Conservation (phyloP, 2,888 invertebrate species). For the Hydropsyche betteni region DNA sequence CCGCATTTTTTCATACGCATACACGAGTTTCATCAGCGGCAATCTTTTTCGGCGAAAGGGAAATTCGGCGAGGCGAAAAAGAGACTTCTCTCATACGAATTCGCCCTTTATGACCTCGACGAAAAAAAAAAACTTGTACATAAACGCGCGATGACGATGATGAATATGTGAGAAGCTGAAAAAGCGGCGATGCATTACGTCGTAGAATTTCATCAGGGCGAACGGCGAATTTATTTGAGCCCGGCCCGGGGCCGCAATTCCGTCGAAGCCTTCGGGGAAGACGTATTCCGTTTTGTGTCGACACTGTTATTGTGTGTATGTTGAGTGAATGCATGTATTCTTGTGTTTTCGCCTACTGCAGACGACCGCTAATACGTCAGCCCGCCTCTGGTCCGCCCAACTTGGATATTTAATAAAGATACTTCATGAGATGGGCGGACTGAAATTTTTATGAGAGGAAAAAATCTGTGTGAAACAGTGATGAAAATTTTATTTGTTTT, state of each 20-base stretch:
- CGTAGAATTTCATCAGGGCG: conserved; percentile 19
- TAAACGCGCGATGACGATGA: background rate
- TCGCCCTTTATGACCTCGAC: conserved; percentile 17
- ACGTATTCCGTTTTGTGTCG: background rate
- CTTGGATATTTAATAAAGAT: no score
- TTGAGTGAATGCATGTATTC: background rate
- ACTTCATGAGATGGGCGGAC: no score
- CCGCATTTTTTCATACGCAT: background rate
- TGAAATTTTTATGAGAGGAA: no score
- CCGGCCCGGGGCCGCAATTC: conserved; percentile 2
- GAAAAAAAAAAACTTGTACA: conserved; percentile 16
- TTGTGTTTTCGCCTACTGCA: background rate
- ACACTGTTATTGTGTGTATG: background rate
- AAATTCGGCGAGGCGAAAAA: no score
- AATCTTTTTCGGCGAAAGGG: background rate
- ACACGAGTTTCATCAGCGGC: background rate
- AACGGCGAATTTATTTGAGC: conserved; percentile 17
- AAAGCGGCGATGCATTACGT: conserved; percentile 10
- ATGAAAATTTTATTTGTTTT: no score
- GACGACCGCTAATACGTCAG: no score
- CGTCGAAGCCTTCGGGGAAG: conserved; percentile 8
- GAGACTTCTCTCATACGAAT: no score
- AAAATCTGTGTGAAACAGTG: no score
- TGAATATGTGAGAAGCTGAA: conserved; percentile 27
- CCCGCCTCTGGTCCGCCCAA: no score